Evolutionary conservation across 2,888 invertebrate species (phyloP).

Genomic region (Chrysolina americana): DNA sequence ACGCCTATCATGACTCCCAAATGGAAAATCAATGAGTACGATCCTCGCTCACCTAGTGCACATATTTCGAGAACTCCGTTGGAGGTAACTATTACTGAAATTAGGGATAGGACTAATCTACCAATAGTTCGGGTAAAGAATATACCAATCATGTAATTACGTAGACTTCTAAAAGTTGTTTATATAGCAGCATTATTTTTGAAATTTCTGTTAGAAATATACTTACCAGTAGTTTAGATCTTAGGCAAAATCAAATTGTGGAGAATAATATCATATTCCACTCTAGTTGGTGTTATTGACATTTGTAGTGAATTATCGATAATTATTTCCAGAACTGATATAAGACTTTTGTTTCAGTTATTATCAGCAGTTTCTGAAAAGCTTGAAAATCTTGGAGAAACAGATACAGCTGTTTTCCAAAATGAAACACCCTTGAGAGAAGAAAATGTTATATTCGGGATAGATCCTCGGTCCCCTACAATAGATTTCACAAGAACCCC

Average conservation of each 20-base stretch:
- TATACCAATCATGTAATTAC: slow-evolving; percentile 5
- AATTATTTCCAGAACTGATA: not conserved
- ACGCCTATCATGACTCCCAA: slow-evolving; percentile 58
- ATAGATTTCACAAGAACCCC: slow-evolving; percentile 76
- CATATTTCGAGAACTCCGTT: slow-evolving; percentile 75
- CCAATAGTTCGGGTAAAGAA: slow-evolving; percentile 31
- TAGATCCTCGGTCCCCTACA: slow-evolving; percentile 75
- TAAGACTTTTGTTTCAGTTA: slow-evolving; percentile 45
- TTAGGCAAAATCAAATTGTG: no score
- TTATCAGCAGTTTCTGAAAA: slow-evolving; percentile 46
- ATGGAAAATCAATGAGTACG: slow-evolving; percentile 58
- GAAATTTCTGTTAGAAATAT: no score
- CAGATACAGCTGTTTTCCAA: slow-evolving; percentile 22
- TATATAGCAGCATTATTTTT: not conserved
- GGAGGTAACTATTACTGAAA: slow-evolving; percentile 68
- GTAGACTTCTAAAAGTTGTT: not conserved
- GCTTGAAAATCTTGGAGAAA: slow-evolving; percentile 39
- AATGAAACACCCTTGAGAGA: slow-evolving; percentile 42
- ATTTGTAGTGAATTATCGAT: not conserved
- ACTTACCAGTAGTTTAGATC: no score
- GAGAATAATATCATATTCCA: not conserved
- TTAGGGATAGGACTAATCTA: slow-evolving; percentile 21
- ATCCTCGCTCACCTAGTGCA: slow-evolving; percentile 76
- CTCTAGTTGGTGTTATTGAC: not conserved
- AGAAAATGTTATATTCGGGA: slow-evolving; percentile 47